Conservation (phyloP, 1,140 invertebrate species). For the Drosophila pandora region DNA sequence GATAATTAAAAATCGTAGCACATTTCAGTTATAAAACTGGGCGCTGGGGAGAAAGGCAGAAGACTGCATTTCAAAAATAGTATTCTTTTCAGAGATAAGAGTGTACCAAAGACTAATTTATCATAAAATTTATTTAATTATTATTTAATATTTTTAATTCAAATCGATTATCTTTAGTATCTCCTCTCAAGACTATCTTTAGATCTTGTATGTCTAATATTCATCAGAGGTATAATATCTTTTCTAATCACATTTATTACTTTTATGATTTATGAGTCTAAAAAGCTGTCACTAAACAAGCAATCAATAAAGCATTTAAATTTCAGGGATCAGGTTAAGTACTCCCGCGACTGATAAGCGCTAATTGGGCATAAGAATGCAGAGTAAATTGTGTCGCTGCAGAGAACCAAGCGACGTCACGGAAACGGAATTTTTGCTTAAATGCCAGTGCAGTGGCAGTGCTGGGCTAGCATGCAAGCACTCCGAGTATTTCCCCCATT, state of each 20-base stretch:
- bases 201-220: too few species aligned
- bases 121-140: too few species aligned
- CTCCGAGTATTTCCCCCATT: constrained; percentile 5
- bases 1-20: constrained; percentile 43
- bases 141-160: too few species aligned
- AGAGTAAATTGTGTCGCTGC: constrained; percentile 43
- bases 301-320: constrained; percentile 47
- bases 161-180: background rate
- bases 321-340: constrained; percentile 15
- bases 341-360: constrained; percentile 55
- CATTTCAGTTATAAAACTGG: constrained; percentile 24
- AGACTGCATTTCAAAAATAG: too few species aligned
- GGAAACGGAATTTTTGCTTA: constrained; percentile 31
- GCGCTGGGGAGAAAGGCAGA: background rate
- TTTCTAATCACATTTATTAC: too few species aligned
- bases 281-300: constrained; percentile 14
- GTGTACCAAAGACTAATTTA: too few species aligned
- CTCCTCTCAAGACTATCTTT: too few species aligned
- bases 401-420: constrained; percentile 60
- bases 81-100: too few species aligned
- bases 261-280: background rate
- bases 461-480: constrained; percentile 21
- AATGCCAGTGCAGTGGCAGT: constrained; percentile 14
- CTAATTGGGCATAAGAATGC: constrained; percentile 48
- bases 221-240: too few species aligned